Percentiles rank a stretch among this genome's conserved stretches.
These are phyloP conservation scores for Rhodinocichla rosea DNA, from an alignment of 2,113 vertebrate genomes.

Conservation along the genomic window DNA sequence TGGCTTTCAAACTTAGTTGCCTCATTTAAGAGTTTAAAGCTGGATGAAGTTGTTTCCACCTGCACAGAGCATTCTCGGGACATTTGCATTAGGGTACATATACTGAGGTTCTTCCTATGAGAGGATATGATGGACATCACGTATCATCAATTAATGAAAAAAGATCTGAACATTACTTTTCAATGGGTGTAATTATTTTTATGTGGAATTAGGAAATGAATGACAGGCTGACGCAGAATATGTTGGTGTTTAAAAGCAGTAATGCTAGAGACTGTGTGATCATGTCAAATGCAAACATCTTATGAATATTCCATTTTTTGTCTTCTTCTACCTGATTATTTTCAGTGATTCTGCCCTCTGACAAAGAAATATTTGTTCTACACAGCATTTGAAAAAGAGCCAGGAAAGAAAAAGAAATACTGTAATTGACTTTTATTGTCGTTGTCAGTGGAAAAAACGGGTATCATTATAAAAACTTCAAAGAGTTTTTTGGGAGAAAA, in stretches of 20 bases:
- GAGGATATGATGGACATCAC: neutral
- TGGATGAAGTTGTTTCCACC: neutral
- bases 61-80: neutral
- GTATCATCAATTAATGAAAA: neutral
- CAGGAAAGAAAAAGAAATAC: neutral
- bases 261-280: neutral
- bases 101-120: neutral
- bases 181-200: neutral
- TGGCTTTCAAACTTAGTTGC: neutral
- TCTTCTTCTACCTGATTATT: neutral
- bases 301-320: slow-evolving; percentile 1
- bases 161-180: neutral
- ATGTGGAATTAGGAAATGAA: neutral
- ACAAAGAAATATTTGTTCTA: slow-evolving; percentile 32
- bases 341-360: neutral
- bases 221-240: neutral
- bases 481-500: neutral
- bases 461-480: neutral
- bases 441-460: neutral
- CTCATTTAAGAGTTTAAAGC: neutral
- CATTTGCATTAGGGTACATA: neutral
- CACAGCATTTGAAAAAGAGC: neutral
- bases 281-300: neutral
- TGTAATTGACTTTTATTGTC: neutral
- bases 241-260: neutral